Evolutionary conservation across 2,888 invertebrate genomes (phyloP).

Genomic region (Lasioglossum morio): DNA sequence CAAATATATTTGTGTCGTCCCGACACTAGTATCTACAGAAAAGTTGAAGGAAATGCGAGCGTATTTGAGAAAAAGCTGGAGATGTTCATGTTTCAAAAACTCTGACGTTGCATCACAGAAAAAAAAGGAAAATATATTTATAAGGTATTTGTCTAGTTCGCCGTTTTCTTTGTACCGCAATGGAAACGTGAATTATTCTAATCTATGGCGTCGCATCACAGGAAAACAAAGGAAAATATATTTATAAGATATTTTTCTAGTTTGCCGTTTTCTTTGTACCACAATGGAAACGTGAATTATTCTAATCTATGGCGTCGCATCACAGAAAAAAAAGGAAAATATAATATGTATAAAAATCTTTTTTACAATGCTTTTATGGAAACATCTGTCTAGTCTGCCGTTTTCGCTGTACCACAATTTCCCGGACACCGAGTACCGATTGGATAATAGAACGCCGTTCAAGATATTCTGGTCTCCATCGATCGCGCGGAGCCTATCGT

Average conservation of each 20-base stretch:
- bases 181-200: neutral
- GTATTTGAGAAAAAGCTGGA: neutral
- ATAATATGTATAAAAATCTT: no score
- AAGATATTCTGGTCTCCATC: conserved; percentile 44
- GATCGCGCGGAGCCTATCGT: conserved; percentile 37
- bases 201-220: no score
- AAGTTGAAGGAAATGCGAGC: neutral
- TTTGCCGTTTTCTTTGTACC: neutral
- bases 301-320: no score
- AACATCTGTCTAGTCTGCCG: neutral
- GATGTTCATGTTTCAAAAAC: neutral
- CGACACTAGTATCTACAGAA: neutral
- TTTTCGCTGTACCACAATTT: neutral
- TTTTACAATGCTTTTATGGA: no score
- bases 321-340: no score
- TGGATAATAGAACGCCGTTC: conserved; percentile 28
- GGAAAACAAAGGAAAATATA: no score
- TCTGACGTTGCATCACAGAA: neutral
- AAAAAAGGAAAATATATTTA: neutral
- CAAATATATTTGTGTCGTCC: no score
- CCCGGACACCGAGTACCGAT: neutral
- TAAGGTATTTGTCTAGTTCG: neutral
- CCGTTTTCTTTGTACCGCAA: neutral
- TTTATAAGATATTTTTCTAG: neutral
- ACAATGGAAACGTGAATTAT: neutral